Percentiles rank a stretch among this genome's conserved stretches.
These are phyloP conservation scores for Idaea biselata DNA, from an alignment of 2,888 invertebrate species.

Conservation along the genomic window DNA sequence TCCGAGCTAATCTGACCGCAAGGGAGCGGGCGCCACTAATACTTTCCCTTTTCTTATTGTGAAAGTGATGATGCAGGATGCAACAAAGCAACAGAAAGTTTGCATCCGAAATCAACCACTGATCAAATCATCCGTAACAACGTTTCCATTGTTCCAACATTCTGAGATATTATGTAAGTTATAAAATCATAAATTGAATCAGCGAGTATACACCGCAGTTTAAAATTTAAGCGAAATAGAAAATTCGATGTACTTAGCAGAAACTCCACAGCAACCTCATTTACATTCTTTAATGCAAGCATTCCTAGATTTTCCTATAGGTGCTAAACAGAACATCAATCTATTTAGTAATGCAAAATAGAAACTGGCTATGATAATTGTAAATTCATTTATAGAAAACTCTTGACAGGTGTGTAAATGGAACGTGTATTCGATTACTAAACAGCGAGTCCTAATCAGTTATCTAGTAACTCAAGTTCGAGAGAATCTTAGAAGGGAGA, in stretches of 20 bases:
- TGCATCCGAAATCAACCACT: constrained; percentile 57
- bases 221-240: constrained; percentile 21
- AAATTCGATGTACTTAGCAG: constrained; percentile 40
- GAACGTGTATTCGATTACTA: constrained; percentile 11
- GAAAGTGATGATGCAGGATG: constrained; percentile 76
- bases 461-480: constrained; percentile 36
- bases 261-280: constrained; percentile 38
- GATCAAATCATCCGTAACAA: constrained; percentile 40
- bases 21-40: constrained; percentile 69
- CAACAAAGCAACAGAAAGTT: constrained; percentile 59
- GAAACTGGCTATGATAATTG: constrained; percentile 58
- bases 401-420: constrained; percentile 26
- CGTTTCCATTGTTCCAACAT: constrained; percentile 30
- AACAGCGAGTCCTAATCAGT: constrained; percentile 20
- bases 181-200: constrained; percentile 22
- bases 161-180: constrained; percentile 25
- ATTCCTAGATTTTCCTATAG: constrained; percentile 34
- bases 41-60: constrained; percentile 78
- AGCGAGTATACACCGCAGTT: constrained; percentile 19
- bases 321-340: constrained; percentile 53
- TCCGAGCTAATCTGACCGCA: constrained; percentile 70
- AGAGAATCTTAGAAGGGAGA: constrained; percentile 38
- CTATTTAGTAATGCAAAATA: constrained; percentile 56
- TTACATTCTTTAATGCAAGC: constrained; percentile 43
- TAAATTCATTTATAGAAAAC: constrained; percentile 53